These are phyloP conservation scores for Stichopus chloronotus DNA, from an alignment of 35 echinoderm and acorn worm species.

Conservation along the genomic window DNA sequence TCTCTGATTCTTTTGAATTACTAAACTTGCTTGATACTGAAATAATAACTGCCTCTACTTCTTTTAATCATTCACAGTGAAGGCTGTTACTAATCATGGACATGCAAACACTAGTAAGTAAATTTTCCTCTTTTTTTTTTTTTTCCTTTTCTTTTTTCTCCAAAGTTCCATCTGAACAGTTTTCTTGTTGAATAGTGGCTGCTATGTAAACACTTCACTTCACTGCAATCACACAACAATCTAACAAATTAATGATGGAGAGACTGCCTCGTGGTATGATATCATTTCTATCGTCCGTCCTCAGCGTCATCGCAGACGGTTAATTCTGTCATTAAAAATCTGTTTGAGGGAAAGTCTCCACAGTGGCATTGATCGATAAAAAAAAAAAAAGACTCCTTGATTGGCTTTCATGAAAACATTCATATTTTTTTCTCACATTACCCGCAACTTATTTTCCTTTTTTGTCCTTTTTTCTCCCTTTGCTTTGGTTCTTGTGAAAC, in stretches of 20 bases:
- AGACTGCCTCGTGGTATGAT: not conserved
- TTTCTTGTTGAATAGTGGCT: not conserved
- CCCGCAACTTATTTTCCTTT: not conserved
- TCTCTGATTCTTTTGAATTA: too few relatives aligned
- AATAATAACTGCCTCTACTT: too few relatives aligned
- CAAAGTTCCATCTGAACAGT: not conserved
- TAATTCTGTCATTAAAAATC: conserved; percentile 30
- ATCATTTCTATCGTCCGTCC: not conserved
- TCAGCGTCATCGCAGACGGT: not conserved
- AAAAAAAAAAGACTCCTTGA: conserved; percentile 1
- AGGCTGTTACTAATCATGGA: too few relatives aligned
- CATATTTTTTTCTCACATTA: conserved; percentile 40
- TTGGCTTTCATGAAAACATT: conserved; percentile 15
- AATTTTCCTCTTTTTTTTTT: too few relatives aligned
- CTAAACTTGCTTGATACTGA: too few relatives aligned
- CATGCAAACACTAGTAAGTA: too few relatives aligned
- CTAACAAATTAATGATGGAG: not conserved
- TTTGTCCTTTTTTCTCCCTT: not conserved
- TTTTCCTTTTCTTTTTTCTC: too few relatives aligned
- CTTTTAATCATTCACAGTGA: too few relatives aligned
- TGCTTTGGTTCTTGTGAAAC: not conserved
- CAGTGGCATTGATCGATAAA: not conserved
- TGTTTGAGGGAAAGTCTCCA: conserved; percentile 1
- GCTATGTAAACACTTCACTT: conserved; percentile 11
- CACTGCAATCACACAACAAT: not conserved